Base-by-base conservation (phyloP, 1,140 invertebrate species). In the Caerostris extrusa region DNA sequence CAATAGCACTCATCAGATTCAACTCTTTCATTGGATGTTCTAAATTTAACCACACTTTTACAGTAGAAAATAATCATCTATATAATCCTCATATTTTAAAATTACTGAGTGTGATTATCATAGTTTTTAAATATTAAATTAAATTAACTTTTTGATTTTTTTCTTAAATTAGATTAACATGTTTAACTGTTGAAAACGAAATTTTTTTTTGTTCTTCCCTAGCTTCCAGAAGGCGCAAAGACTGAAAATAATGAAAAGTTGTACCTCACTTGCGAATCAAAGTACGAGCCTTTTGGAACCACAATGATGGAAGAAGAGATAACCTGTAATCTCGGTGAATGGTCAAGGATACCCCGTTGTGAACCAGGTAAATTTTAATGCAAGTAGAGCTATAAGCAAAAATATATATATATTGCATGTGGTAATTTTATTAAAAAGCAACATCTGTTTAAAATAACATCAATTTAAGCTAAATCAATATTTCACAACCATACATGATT, bases 351-450 rank as follows among this genome's bases (percentile, higher is more conserved):
- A 8, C 90, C 90, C 0, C 5, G 7, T 7, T 92, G 90, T 14
- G 50, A 92, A 67, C 90, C 90, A 92, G 90, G 90, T 92, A 91
- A 60, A 64, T 88, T 88, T 34, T 34, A 34, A 34, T 34, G 34
- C 34, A 34, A 0, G 34, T 34, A 34, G 34, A 34, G 34, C 34
- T 34, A 34, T 34, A 34, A 34, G 34, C 34, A 34, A n/a, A n/a
- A n/a, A n/a, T 34, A 34, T 2, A 34, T n/a, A 34, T 1, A 34
- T 34, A 34, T 34, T 34, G 34, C 34, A 34, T 34, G 34, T 34
- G 34, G 34, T 34, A 34, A 34, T 34, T 34, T 34, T 34, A 34
- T 34, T 34, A 34, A 34, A 34, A 34, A 34, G 34, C 34, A 34
- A 34, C 2, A 34, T 34, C 0, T 34, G 34, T 34, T 34, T 34